Evolutionary conservation across 2,113 vertebrate species (phyloP).

Genomic region (Phoxinus phoxinus): DNA sequence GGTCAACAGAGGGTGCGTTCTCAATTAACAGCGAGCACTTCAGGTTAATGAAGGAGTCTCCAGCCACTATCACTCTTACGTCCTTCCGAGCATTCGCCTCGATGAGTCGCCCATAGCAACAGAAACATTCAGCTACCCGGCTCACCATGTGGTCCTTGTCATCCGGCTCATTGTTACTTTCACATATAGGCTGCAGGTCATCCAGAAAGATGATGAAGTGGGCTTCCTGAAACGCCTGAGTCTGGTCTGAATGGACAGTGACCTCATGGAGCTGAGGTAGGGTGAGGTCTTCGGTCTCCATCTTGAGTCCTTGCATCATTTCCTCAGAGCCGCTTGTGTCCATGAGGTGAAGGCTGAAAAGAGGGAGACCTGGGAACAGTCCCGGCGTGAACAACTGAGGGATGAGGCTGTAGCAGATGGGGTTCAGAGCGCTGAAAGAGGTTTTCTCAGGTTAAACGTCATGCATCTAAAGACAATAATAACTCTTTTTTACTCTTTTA

Average conservation of each 20-base stretch:
- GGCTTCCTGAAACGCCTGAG: slow-evolving; percentile 80
- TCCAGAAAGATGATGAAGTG: slow-evolving; percentile 86
- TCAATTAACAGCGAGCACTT: slow-evolving; percentile 78
- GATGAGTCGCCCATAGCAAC: slow-evolving; percentile 79
- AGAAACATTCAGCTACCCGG: slow-evolving; percentile 71
- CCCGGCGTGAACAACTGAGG: slow-evolving; percentile 79
- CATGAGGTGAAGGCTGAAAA: slow-evolving; percentile 84
- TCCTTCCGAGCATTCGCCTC: slow-evolving; percentile 76
- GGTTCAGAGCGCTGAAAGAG: slow-evolving; percentile 78
- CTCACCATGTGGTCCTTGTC: slow-evolving; percentile 58
- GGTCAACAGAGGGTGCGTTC: slow-evolving; percentile 68
- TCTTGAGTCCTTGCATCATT: slow-evolving; percentile 66
- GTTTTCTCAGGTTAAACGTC: neutral
- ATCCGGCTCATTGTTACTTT: slow-evolving; percentile 40
- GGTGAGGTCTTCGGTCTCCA: slow-evolving; percentile 80
- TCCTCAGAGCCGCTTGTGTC: slow-evolving; percentile 66
- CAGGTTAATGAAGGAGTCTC: slow-evolving; percentile 81
- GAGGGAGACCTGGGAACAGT: slow-evolving; percentile 74
- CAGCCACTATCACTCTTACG: slow-evolving; percentile 84
- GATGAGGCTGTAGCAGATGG: slow-evolving; percentile 79
- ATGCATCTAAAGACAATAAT: neutral
- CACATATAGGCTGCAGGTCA: slow-evolving; percentile 60
- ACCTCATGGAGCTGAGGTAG: slow-evolving; percentile 76
- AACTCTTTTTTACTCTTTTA: neutral
- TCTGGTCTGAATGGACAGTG: slow-evolving; percentile 72